Percentiles rank a stretch among this genome's conserved stretches.
phyloP scores from a whole-genome alignment of 1,140 invertebrate species.

The Odontomachus brunneus region DNA sequence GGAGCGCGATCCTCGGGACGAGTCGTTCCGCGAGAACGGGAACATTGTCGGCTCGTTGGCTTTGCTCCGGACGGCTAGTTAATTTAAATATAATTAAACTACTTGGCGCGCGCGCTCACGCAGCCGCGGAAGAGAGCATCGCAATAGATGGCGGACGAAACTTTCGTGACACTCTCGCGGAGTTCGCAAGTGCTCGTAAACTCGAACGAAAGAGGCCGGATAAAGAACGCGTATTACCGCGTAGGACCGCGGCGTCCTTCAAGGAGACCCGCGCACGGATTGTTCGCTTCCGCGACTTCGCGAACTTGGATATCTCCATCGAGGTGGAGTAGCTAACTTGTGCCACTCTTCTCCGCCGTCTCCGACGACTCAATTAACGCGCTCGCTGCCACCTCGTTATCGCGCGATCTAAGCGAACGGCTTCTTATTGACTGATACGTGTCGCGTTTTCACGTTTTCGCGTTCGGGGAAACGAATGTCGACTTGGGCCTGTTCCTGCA shows the following conservation, averaged over 20 bases:
- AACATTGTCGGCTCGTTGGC: neutral
- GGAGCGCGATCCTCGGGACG: neutral
- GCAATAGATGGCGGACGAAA: conserved; percentile 1
- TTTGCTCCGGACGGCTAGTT: neutral
- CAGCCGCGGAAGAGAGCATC: neutral
- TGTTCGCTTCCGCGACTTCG: neutral
- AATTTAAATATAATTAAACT: conserved; percentile 59
- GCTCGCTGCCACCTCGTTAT: neutral
- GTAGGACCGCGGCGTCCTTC: neutral
- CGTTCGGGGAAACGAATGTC: neutral
- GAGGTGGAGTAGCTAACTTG: neutral
- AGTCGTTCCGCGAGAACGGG: conserved; percentile 1
- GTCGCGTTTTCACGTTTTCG: conserved; percentile 11
- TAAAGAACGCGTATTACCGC: conserved; percentile 25
- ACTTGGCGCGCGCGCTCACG: neutral
- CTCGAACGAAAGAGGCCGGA: neutral
- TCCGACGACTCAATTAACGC: neutral
- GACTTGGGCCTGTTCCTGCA: too few species aligned
- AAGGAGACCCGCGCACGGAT: neutral
- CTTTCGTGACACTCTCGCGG: conserved; percentile 8
- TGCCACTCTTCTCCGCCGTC: neutral
- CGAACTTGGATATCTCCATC: neutral
- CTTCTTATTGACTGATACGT: neutral
- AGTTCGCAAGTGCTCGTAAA: conserved; percentile 29
- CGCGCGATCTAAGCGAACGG: neutral